A percentile compares a stretch with the other conserved stretches of the same genome.
Conservation (phyloP, 2,888 invertebrate genomes). For the Epirrhoe alternata region DNA sequence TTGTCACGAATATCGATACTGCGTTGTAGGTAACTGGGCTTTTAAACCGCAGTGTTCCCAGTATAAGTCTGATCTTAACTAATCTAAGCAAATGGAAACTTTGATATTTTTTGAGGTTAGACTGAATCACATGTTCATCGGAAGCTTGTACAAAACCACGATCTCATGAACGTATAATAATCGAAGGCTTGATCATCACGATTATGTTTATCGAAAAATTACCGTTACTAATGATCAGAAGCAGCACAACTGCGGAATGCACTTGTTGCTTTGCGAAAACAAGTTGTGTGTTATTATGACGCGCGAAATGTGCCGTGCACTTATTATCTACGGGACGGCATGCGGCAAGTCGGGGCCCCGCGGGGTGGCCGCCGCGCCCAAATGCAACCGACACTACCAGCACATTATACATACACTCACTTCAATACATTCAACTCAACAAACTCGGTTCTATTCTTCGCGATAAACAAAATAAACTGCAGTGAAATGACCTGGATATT, state of each 20-base stretch:
- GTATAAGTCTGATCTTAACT: not conserved
- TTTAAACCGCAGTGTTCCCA: not conserved
- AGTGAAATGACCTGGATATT: not conserved
- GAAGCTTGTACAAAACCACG: constrained; percentile 9
- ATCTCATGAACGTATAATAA: not conserved
- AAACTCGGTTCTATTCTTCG: constrained; percentile 6
- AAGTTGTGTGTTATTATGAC: constrained; percentile 54
- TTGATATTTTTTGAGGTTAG: constrained; percentile 18
- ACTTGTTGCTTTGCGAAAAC: constrained; percentile 58
- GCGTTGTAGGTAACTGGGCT: not conserved
- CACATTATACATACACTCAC: constrained; percentile 22
- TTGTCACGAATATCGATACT: not conserved
- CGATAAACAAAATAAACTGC: not conserved
- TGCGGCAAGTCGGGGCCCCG: constrained; percentile 64
- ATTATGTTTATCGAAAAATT: constrained; percentile 22
- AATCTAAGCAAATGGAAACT: not conserved
- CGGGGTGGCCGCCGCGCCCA: constrained; percentile 71
- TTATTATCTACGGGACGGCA: constrained; percentile 73
- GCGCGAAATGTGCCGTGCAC: constrained; percentile 71
- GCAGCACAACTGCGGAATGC: constrained; percentile 58
- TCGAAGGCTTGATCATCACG: constrained; percentile 8
- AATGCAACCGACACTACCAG: constrained; percentile 53
- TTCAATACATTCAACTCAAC: constrained; percentile 11
- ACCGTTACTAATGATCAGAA: constrained; percentile 45
- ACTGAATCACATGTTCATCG: constrained; percentile 10